These are phyloP conservation scores for Ernsta delagoae DNA, from an alignment of 2,888 invertebrate genomes.

Conservation along the genomic window DNA sequence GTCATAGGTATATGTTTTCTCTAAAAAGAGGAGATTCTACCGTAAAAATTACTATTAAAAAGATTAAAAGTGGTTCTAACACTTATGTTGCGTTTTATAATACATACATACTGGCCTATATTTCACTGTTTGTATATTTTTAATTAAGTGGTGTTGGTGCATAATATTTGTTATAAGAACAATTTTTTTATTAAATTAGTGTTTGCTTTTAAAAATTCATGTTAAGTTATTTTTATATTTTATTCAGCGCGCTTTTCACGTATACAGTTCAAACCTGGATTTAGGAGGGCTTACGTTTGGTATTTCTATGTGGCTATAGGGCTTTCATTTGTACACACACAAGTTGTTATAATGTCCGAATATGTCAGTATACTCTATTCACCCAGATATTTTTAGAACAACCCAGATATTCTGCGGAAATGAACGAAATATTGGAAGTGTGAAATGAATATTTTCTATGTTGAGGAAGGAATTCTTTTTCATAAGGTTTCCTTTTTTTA, in stretches of 20 bases:
- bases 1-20: too few relatives aligned
- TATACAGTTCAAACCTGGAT: background rate
- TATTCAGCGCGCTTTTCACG: background rate
- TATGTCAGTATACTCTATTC: slow-evolving; percentile 8
- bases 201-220: background rate
- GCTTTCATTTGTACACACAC: background rate
- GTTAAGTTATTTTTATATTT: background rate
- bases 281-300: background rate
- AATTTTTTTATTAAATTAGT: too few relatives aligned
- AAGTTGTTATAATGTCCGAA: slow-evolving; percentile 2
- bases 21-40: too few relatives aligned
- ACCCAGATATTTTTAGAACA: background rate
- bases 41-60: too few relatives aligned
- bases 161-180: too few relatives aligned
- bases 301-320: background rate
- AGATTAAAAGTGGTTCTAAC: too few relatives aligned
- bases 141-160: too few relatives aligned
- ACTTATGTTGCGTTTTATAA: too few relatives aligned
- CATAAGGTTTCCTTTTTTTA: too few relatives aligned
- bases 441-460: background rate
- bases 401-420: background rate
- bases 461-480: too few relatives aligned
- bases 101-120: too few relatives aligned
- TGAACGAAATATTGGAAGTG: background rate
- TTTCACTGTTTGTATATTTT: too few relatives aligned